Evolutionary conservation across 2,797 vertebrate species (phyloP).

Genomic region (Coregonus sp.): DNA sequence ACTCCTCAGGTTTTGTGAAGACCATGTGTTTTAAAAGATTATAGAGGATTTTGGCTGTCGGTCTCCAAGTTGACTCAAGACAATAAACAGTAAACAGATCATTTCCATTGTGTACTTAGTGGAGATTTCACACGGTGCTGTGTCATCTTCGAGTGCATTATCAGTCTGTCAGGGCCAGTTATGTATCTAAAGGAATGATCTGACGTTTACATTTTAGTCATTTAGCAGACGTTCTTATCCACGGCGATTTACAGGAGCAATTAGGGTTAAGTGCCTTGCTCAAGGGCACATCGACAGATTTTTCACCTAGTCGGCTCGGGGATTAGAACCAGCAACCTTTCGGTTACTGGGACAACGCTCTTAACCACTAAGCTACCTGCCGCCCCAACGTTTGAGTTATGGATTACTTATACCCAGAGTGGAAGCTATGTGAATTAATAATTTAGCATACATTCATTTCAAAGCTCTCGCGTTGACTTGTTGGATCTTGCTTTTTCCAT

Average conservation of each 20-base stretch:
- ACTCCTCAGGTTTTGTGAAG: conserved; percentile 26
- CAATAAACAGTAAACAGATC: conserved; percentile 11
- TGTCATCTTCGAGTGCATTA: conserved; percentile 19
- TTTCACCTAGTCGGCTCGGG: too few relatives aligned
- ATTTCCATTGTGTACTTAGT: conserved; percentile 18
- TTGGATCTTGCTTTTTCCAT: neutral
- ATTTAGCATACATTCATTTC: neutral
- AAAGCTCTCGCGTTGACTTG: neutral
- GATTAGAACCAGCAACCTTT: too few relatives aligned
- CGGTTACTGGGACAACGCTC: too few relatives aligned
- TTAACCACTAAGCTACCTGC: too few relatives aligned
- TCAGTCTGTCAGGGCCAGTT: conserved; percentile 19
- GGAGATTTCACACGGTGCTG: conserved; percentile 11
- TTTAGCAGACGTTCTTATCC: too few relatives aligned
- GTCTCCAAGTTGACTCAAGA: conserved; percentile 21
- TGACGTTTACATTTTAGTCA: too few relatives aligned
- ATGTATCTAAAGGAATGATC: neutral
- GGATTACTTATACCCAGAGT: neutral
- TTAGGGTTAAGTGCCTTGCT: too few relatives aligned
- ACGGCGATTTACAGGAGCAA: too few relatives aligned
- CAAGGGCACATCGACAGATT: too few relatives aligned
- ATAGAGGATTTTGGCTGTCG: conserved; percentile 30
- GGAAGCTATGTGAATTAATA: neutral
- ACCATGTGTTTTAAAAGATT: conserved; percentile 34
- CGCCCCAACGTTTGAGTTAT: neutral